Evolutionary conservation across 2,113 vertebrate genomes (phyloP).

Genomic region (Anhinga rufa): DNA sequence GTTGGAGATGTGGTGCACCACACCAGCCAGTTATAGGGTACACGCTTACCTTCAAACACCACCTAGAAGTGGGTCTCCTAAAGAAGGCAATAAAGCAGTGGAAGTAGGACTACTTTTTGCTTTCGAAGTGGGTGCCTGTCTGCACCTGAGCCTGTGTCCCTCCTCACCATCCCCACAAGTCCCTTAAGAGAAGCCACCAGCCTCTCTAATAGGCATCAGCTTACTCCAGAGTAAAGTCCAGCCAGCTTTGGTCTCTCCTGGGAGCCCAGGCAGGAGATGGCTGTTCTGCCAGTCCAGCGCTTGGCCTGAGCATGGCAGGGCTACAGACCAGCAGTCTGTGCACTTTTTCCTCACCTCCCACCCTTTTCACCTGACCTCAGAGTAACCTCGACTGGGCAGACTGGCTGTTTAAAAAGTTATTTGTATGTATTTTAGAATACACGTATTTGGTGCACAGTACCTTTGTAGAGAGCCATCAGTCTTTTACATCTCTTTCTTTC

Average conservation of each 20-base stretch:
- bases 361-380: neutral
- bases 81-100: neutral
- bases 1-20: accelerated
- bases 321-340: neutral
- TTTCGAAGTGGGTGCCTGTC: neutral
- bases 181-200: neutral
- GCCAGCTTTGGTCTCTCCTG: neutral
- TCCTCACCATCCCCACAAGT: neutral
- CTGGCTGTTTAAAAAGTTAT: neutral
- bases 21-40: neutral
- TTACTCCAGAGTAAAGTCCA: neutral
- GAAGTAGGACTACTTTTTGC: neutral
- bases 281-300: neutral
- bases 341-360: neutral
- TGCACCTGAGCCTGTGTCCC: neutral
- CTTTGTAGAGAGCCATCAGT: neutral
- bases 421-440: neutral
- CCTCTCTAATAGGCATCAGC: neutral
- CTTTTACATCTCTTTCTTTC: neutral
- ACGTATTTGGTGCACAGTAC: neutral
- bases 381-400: neutral
- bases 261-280: neutral
- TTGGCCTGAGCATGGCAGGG: neutral
- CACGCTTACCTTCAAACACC: neutral
- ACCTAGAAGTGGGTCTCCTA: neutral